Evolutionary conservation across 1,140 invertebrate genomes (phyloP).

Genomic region (Euschistus heros): DNA sequence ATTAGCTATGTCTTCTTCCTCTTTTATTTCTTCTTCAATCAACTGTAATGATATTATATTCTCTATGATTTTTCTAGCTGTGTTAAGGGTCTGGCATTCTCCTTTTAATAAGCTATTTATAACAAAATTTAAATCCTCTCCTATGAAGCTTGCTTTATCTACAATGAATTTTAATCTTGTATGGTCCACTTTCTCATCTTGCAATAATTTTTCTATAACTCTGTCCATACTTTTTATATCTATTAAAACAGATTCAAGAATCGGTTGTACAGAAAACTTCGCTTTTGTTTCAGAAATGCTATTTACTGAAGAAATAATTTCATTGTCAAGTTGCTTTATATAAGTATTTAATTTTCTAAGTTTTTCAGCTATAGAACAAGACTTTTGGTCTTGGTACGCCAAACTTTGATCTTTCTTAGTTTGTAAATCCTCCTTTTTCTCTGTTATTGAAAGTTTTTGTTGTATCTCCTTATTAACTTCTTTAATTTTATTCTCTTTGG

Average conservation of each 20-base stretch:
- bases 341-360: neutral
- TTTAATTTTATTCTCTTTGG: conserved; percentile 5
- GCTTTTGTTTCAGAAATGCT: conserved; percentile 6
- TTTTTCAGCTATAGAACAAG: neutral
- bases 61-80: neutral
- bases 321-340: neutral
- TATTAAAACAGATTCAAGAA: neutral
- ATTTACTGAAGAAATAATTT: neutral
- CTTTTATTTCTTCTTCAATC: neutral
- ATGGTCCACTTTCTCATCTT: neutral
- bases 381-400: neutral
- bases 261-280: neutral
- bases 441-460: conserved; percentile 7
- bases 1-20: conserved; percentile 1
- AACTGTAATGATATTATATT: neutral
- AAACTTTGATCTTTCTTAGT: conserved; percentile 19
- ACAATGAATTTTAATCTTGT: neutral
- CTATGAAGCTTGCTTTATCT: conserved; percentile 6
- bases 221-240: conserved; percentile 4
- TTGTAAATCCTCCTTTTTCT: conserved; percentile 20
- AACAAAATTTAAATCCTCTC: conserved; percentile 1
- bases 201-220: neutral
- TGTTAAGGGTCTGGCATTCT: neutral
- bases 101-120: neutral
- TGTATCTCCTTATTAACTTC: too few species aligned